Conservation (phyloP, 53 echinoderm and acorn worm species). For the Arbacia lixula region DNA sequence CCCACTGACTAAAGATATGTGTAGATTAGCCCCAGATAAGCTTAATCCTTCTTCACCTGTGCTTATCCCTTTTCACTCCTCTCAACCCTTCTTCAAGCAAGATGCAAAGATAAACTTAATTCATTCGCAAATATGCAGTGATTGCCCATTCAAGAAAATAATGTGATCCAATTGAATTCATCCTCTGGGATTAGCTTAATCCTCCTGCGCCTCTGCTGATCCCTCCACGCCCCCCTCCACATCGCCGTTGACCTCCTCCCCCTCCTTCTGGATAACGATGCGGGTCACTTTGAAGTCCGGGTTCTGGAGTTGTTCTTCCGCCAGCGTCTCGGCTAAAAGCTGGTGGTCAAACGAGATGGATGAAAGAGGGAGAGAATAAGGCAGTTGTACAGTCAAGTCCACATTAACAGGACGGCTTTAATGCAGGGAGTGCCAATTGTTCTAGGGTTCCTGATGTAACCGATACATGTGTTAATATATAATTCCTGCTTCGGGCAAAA, state of each 20-base stretch:
- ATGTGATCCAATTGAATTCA: too few species aligned
- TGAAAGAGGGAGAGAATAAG: neutral
- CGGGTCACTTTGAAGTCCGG: conserved; percentile 97
- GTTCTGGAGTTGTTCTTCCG: conserved; percentile 87
- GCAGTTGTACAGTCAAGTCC: neutral
- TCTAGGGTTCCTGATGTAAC: too few species aligned
- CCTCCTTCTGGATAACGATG: conserved; percentile 98
- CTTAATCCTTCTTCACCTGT: too few species aligned
- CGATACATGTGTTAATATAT: too few species aligned
- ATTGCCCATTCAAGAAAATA: too few species aligned
- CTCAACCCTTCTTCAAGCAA: too few species aligned
- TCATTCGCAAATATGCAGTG: too few species aligned
- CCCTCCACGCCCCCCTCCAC: conserved; percentile 36
- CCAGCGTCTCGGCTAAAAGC: conserved; percentile 91
- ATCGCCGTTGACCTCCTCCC: conserved; percentile 85
- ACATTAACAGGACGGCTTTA: neutral
- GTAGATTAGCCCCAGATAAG: too few species aligned
- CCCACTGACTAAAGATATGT: too few species aligned
- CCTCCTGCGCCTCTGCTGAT: conserved; percentile 1
- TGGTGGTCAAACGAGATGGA: conserved; percentile 4
- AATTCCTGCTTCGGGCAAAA: too few species aligned
- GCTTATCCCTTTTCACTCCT: too few species aligned
- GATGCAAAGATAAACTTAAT: too few species aligned
- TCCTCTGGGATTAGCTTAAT: conserved; percentile 41
- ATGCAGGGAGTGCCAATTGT: neutral